Evolutionary conservation across 2,888 invertebrate species (phyloP), one percentile per base, ranked within the genome.

Genomic region (Pseudanteris insignis): DNA sequence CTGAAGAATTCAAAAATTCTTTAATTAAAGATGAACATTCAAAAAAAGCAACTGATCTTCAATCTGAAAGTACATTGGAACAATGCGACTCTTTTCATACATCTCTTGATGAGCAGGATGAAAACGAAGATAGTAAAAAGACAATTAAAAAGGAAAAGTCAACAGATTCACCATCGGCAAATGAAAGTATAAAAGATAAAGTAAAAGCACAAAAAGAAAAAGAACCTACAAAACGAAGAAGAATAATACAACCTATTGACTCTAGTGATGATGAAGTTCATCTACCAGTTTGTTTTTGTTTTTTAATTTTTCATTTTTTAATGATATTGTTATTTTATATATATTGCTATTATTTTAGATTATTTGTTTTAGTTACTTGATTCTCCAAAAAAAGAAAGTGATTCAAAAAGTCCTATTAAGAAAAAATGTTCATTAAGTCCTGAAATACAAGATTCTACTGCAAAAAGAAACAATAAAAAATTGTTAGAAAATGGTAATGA

Each of bases 221-320:
- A 41, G 32, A 12, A n/a, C 9, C 7, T 25, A 8, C 15, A 8
- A 62, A 36, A 46, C 58, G 59, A 33, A 65, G 30, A 18, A 63
- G 54, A 25, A 41, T 60, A 15, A 44, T 55, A 44, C 55, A 34
- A 25, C 18, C 25, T 12, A 2, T 11, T 32, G 72, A 76, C 46
- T 80, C 80, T 0, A 81, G 79, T 40, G 80, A 79, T 6, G 78
- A 80, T 54, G 81, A 80, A 10, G 73, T 62, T 32, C 70, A 70
- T 32, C 51, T 73, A 7, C 38, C 34, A 15, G 63, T 63, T 14
- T 9, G 51, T 38, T 46, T 10, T 18, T n/a, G n/a, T n/a, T n/a
- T n/a, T n/a, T n/a, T 24, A 32, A 14, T 32, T 14, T 14, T 1
- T 33, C 32, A 38, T 44, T 48, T 44, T 57, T n/a, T 25, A 15